phyloP scores from a whole-genome alignment of 2,888 invertebrate species.

The Rhyacophila evoluta region DNA sequence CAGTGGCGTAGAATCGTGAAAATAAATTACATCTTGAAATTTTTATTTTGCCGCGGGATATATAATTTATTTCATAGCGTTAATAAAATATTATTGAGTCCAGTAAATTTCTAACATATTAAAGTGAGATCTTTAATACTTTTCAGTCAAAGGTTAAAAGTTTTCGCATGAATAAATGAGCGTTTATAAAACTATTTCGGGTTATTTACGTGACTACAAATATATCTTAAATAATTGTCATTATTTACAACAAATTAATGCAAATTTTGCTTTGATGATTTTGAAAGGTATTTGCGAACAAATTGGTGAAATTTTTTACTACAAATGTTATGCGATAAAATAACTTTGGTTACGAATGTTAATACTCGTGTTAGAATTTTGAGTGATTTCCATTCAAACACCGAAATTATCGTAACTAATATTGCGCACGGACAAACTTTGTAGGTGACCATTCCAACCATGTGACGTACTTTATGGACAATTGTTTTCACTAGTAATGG shows the following conservation, averaged over 20 bases:
- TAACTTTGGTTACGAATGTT: too few species aligned
- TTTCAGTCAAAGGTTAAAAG: neutral
- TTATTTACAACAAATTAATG: neutral
- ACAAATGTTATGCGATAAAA: neutral
- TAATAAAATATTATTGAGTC: neutral
- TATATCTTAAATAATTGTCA: neutral
- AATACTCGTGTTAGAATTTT: too few species aligned
- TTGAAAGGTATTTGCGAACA: neutral
- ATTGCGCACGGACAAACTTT: too few species aligned
- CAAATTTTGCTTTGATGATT: neutral
- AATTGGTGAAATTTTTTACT: neutral
- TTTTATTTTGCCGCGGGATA: neutral
- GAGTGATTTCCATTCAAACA: too few species aligned
- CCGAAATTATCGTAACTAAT: too few species aligned
- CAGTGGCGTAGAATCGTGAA: neutral
- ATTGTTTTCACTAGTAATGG: too few species aligned
- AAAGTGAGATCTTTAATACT: too few species aligned
- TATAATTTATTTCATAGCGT: neutral
- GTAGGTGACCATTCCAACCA: too few species aligned
- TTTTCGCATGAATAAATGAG: neutral
- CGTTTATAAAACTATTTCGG: neutral
- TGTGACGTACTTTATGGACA: too few species aligned
- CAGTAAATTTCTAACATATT: neutral
- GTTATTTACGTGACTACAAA: neutral
- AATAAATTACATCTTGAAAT: neutral